Conservation (phyloP, 1,140 invertebrate genomes). For the Ips typographus region DNA sequence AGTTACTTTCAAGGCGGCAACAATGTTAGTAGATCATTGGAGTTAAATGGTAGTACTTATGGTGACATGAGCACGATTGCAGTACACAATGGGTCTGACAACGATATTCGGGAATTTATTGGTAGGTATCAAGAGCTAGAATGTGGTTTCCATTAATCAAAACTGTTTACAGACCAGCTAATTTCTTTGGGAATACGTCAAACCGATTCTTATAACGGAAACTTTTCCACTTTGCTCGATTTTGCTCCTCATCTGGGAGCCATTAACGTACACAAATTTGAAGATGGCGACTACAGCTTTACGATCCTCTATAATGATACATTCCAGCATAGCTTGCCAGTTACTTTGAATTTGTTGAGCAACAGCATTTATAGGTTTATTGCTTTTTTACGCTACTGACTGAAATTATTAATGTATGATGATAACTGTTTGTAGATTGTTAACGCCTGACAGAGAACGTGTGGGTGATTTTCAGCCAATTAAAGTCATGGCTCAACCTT, state of each 20-base stretch:
- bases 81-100: constrained; percentile 52
- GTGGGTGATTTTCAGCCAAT: constrained; percentile 52
- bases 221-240: constrained; percentile 62
- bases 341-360: constrained; percentile 72
- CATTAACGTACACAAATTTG: constrained; percentile 61
- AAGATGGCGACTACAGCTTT: constrained; percentile 57
- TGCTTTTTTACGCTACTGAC: background rate
- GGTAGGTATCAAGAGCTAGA: constrained; percentile 10
- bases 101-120: constrained; percentile 50
- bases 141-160: too few relatives aligned
- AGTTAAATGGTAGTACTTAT: constrained; percentile 59
- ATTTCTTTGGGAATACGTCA: constrained; percentile 52
- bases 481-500: constrained; percentile 63
- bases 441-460: constrained; percentile 41
- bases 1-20: constrained; percentile 61
- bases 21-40: constrained; percentile 60
- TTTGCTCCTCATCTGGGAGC: constrained; percentile 66
- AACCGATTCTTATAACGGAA: constrained; percentile 63
- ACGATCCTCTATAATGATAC: constrained; percentile 78
- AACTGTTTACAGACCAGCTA: constrained; percentile 41
- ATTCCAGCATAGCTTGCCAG: constrained; percentile 74
- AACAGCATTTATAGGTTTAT: constrained; percentile 64
- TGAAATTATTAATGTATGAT: constrained; percentile 1
- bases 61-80: constrained; percentile 55
- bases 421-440: constrained; percentile 40